Evolutionary conservation across 2,797 vertebrate genomes (phyloP).

Genomic region (Gila robusta): DNA sequence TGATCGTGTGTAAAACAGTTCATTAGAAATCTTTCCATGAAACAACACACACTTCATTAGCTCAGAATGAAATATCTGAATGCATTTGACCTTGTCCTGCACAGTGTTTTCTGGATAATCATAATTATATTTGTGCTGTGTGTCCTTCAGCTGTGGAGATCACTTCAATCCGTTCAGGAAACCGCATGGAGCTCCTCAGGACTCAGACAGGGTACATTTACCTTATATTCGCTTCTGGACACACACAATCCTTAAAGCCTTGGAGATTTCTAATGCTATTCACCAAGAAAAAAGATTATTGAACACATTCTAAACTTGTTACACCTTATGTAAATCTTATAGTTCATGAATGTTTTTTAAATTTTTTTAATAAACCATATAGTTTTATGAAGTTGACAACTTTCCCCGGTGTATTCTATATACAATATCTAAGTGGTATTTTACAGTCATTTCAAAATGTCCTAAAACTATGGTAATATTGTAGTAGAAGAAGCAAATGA

Average conservation of each 20-base stretch:
- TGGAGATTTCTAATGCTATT: background rate
- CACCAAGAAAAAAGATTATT: background rate
- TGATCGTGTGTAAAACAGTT: background rate
- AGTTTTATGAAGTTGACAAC: background rate
- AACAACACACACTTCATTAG: background rate
- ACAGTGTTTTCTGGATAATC: background rate
- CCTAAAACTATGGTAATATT: background rate
- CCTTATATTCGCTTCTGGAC: background rate
- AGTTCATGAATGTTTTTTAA: background rate
- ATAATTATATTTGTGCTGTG: conserved; percentile 3
- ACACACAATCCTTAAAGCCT: background rate
- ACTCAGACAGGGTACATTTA: conserved; percentile 79
- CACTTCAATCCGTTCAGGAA: conserved; percentile 87
- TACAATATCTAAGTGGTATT: background rate
- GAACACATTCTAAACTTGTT: background rate
- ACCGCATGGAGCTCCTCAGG: conserved; percentile 83
- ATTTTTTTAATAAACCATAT: background rate
- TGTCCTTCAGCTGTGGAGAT: conserved; percentile 85
- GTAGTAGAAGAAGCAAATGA: background rate
- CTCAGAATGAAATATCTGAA: background rate
- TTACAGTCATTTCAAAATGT: background rate
- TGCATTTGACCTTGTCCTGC: background rate
- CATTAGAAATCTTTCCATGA: background rate
- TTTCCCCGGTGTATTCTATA: background rate
- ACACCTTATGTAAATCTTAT: background rate